Evolutionary conservation across 2,113 vertebrate species (phyloP), one percentile per base, ranked within the genome.

Genomic region (Seriola quinqueradiata): DNA sequence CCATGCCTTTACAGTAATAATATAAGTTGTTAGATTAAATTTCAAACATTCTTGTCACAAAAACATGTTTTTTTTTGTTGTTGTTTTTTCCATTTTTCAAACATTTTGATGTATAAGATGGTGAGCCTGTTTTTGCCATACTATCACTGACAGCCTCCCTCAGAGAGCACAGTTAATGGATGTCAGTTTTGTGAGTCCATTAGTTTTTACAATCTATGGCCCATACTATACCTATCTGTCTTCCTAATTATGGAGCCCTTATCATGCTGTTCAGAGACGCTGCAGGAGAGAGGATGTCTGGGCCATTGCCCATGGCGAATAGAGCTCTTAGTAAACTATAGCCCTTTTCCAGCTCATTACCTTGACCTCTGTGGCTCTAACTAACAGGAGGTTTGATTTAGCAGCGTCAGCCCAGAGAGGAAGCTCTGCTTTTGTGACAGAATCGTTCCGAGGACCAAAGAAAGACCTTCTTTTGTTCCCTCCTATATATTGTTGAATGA

Each of bases 341-440:
- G 78, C 54, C 8, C 69, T 75, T 77, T 91, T 92, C 76, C 87
- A 84, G 79, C 70, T 88, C 91, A 91, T 91, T 94, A 92, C 84
- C 73, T 60, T 59, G 44, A 85, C 71, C 70, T 87, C 36, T 75
- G 60, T 59, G 44, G 46, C 25, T 75, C 40, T 52, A 46, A 76
- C 34, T 59, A 75, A 83, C 36, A 50, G 59, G 32, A 50, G 73
- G 13, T 64, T 78, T 36, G 44, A 68, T 66, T 61, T 32, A 64
- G 25, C 34, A 72, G 40, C 72, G 69, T 72, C 32, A 64, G 44
- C 5, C 4, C 7, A 17, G 11, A 58, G 17, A 76, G 19, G 36
- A 36, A 44, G 48, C 46, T 55, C 80, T 81, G 44, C 25, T 60
- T 75, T 75, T 25, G 12, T 58, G 25, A 40, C 21, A 17, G 21